Conservation (phyloP, 1,140 invertebrate genomes). For the Calosoma granatense region DNA sequence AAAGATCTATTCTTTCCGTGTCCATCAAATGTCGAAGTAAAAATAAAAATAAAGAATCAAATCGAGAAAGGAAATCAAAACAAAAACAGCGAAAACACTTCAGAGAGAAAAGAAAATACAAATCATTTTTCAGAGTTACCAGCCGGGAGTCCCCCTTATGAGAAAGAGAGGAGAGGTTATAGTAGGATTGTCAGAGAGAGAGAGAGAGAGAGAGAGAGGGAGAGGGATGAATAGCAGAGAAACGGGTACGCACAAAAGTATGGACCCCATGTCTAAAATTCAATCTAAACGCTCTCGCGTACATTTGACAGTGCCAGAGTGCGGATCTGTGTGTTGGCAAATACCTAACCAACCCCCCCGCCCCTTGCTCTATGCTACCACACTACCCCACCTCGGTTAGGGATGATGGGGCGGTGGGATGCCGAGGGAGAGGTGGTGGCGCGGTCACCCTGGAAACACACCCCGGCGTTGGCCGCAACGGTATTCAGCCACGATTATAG, state of each 20-base stretch:
- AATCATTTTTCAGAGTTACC: slow-evolving; percentile 3
- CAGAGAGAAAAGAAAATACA: neutral
- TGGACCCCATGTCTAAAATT: slow-evolving; percentile 6
- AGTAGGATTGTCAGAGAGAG: neutral
- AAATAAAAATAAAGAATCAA: neutral
- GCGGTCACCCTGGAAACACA: slow-evolving; percentile 6
- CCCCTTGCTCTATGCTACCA: neutral
- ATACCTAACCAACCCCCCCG: neutral
- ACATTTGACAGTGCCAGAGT: neutral
- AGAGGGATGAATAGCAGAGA: neutral
- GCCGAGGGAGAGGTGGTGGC: neutral
- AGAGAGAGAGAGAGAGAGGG: neutral
- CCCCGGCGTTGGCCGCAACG: neutral
- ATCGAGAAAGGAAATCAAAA: neutral
- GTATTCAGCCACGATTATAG: slow-evolving; percentile 3
- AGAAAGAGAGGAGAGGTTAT: neutral
- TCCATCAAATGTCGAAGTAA: neutral
- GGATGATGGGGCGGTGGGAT: neutral
- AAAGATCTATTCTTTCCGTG: neutral
- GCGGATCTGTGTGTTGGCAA: neutral
- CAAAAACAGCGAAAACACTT: slow-evolving; percentile 4
- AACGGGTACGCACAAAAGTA: neutral
- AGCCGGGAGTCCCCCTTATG: neutral
- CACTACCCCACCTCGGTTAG: neutral
- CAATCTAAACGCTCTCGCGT: neutral